Percentiles rank a stretch among this genome's conserved stretches.
phyloP scores from a whole-genome alignment of 1,140 invertebrate species.

The Drosophila santomea region DNA sequence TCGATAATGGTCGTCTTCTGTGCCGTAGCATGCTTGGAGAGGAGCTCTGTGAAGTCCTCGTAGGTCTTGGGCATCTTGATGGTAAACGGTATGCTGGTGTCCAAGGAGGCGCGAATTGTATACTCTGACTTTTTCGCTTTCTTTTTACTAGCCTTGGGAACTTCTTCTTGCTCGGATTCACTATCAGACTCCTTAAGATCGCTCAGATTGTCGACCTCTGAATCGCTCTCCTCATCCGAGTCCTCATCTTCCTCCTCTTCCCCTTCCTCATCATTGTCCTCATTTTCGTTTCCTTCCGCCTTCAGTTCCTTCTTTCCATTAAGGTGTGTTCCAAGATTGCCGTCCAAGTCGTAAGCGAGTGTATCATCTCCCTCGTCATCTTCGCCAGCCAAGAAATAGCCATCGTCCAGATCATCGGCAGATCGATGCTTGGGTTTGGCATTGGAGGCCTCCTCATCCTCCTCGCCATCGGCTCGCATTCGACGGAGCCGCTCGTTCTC shows the following conservation, averaged over 20 bases:
- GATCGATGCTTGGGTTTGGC: constrained; percentile 86
- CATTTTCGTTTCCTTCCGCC: constrained; percentile 57
- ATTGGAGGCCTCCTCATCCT: constrained; percentile 81
- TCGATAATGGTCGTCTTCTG: constrained; percentile 91
- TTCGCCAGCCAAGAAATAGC: constrained; percentile 85
- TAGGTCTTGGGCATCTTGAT: constrained; percentile 89
- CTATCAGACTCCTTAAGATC: constrained; percentile 85
- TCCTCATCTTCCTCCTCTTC: constrained; percentile 72
- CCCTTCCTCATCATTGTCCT: constrained; percentile 71
- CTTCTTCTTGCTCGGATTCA: constrained; percentile 56
- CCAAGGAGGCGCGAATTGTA: constrained; percentile 62
- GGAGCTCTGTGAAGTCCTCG: constrained; percentile 88
- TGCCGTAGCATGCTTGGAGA: constrained; percentile 87
- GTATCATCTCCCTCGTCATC: constrained; percentile 76
- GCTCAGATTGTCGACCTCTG: constrained; percentile 84
- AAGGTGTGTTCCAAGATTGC: constrained; percentile 72
- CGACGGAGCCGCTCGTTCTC: constrained; percentile 90
- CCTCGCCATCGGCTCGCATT: constrained; percentile 89
- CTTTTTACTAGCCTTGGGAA: constrained; percentile 29
- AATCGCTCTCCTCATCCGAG: constrained; percentile 59
- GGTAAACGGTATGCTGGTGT: constrained; percentile 89
- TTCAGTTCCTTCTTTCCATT: constrained; percentile 63
- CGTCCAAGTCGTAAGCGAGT: constrained; percentile 85
- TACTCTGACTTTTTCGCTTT: constrained; percentile 29
- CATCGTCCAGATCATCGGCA: constrained; percentile 94